A percentile compares a stretch with the other conserved stretches of the same genome.
These are phyloP conservation scores for Heliconius erato DNA, from an alignment of 2,888 invertebrate species.

Conservation along the genomic window DNA sequence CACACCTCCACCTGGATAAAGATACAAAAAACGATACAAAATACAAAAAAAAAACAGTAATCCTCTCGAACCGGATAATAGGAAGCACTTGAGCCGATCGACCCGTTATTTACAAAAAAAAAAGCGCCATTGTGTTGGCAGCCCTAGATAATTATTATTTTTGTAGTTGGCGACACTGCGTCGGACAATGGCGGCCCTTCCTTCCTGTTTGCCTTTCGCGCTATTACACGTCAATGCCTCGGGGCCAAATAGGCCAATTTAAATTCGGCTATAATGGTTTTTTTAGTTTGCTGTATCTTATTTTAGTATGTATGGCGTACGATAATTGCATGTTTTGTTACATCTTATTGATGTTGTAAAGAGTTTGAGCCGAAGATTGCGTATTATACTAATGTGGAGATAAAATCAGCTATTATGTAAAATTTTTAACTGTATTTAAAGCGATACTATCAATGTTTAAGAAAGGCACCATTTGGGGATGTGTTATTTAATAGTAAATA, in stretches of 20 bases:
- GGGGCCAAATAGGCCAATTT: conserved; percentile 80
- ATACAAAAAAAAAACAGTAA: conserved; percentile 68
- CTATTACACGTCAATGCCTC: conserved; percentile 84
- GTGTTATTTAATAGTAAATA: neutral
- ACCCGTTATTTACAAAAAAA: conserved; percentile 79
- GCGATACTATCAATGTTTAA: neutral
- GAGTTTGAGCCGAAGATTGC: conserved; percentile 40
- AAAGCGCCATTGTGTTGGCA: conserved; percentile 74
- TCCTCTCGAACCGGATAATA: conserved; percentile 78
- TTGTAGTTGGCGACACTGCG: conserved; percentile 84
- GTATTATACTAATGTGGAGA: neutral
- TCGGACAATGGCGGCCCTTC: conserved; percentile 78
- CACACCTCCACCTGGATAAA: conserved; percentile 80
- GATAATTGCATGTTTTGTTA: conserved; percentile 52
- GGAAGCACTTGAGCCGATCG: conserved; percentile 84
- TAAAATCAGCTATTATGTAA: conserved; percentile 10
- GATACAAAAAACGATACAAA: conserved; percentile 61
- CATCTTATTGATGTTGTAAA: conserved; percentile 47
- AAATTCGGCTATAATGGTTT: conserved; percentile 80
- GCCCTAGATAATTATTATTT: conserved; percentile 85
- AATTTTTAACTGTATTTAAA: neutral
- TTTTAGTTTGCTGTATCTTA: conserved; percentile 74
- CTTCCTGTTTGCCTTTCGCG: conserved; percentile 85
- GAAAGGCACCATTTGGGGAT: neutral
- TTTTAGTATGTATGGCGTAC: conserved; percentile 58